These are phyloP conservation scores for Mesorhabditis sp. DNA, from an alignment of 2,888 invertebrate genomes.

Conservation along the genomic window DNA sequence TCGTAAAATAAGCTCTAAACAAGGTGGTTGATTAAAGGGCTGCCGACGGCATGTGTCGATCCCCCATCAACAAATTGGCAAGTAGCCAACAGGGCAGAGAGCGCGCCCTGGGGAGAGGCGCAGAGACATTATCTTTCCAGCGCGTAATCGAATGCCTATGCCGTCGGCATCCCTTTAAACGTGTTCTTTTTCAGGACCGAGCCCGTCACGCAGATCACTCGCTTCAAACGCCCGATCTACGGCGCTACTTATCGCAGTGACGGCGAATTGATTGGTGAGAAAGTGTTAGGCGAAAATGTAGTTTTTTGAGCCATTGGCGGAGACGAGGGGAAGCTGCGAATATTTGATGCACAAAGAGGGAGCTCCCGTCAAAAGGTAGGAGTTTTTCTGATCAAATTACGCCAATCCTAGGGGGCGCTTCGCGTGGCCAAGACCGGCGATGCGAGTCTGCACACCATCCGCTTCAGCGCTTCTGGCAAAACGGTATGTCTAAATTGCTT, in stretches of 20 bases:
- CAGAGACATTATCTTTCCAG: too few relatives aligned
- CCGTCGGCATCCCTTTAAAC: background rate
- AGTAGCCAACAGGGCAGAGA: too few relatives aligned
- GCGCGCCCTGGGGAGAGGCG: too few relatives aligned
- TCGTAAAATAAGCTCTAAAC: too few relatives aligned
- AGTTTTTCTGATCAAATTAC: background rate
- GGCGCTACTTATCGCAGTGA: slow-evolving; percentile 60
- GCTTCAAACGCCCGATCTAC: slow-evolving; percentile 60
- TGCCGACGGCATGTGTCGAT: background rate
- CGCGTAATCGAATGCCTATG: too few relatives aligned
- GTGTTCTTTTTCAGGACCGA: background rate
- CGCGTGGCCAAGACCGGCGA: slow-evolving; percentile 29
- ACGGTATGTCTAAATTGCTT: slow-evolving; percentile 10
- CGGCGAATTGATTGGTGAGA: slow-evolving; percentile 58
- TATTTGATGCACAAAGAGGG: slow-evolving; percentile 75
- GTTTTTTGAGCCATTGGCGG: slow-evolving; percentile 71
- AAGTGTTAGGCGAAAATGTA: background rate
- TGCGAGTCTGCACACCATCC: slow-evolving; percentile 20
- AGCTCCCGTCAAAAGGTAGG: slow-evolving; percentile 66
- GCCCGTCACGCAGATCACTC: slow-evolving; percentile 17
- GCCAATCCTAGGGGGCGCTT: slow-evolving; percentile 19
- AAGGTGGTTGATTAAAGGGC: background rate
- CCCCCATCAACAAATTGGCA: too few relatives aligned
- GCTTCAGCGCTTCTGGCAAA: slow-evolving; percentile 26
- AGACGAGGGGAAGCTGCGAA: slow-evolving; percentile 78